Evolutionary conservation across 2,113 vertebrate genomes (phyloP).

Genomic region (Raja brachyura): DNA sequence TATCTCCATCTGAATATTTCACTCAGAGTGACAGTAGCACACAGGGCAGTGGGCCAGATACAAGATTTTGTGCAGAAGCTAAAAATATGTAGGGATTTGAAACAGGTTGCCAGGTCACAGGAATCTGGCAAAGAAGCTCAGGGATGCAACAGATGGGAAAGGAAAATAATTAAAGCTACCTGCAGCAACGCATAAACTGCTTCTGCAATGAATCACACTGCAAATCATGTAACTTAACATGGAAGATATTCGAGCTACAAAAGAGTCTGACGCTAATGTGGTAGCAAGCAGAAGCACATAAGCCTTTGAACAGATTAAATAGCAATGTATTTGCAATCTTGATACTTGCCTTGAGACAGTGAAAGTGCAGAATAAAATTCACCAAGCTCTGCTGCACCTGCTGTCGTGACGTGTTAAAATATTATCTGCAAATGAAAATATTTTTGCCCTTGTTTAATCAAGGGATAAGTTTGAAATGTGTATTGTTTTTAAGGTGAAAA

Average conservation of each 20-base stretch:
- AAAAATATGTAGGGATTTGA: slow-evolving; percentile 4
- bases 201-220: not conserved
- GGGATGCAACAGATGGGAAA: not conserved
- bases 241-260: not conserved
- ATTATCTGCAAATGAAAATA: not conserved
- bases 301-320: not conserved
- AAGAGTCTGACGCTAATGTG: not conserved
- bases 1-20: not conserved
- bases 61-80: not conserved
- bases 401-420: not conserved
- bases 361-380: not conserved
- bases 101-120: not conserved
- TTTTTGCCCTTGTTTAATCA: not conserved
- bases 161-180: slow-evolving; percentile 9
- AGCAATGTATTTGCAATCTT: not conserved
- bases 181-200: not conserved
- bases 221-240: not conserved
- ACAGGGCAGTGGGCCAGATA: not conserved
- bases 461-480: no score
- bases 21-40: not conserved
- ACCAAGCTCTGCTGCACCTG: not conserved
- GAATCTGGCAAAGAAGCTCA: not conserved
- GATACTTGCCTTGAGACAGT: not conserved
- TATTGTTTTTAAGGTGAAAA: no score
- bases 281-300: not conserved